phyloP scores from a whole-genome alignment of 2,113 vertebrate genomes.

The Caranx ignobilis region DNA sequence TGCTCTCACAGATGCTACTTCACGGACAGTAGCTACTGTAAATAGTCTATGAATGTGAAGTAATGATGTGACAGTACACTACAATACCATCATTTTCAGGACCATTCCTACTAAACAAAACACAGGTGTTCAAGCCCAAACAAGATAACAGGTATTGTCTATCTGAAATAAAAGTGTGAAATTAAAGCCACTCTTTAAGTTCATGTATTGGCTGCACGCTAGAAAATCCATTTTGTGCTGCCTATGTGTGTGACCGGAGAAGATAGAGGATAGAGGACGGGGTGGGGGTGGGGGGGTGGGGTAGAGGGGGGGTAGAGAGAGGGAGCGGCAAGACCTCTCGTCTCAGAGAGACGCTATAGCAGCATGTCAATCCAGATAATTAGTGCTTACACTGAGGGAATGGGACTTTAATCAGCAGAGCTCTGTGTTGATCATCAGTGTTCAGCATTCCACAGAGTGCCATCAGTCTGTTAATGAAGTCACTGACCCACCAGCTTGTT shows the following conservation, averaged over 20 bases:
- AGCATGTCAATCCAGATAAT: slow-evolving; percentile 68
- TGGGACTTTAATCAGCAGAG: slow-evolving; percentile 73
- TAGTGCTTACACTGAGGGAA: slow-evolving; percentile 69
- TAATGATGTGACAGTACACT: neutral
- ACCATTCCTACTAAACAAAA: slow-evolving; percentile 1
- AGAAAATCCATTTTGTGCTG: slow-evolving; percentile 22
- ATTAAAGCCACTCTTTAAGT: slow-evolving; percentile 23
- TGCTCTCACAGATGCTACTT: neutral
- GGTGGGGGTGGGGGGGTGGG: too few relatives aligned
- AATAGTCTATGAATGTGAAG: slow-evolving; percentile 6
- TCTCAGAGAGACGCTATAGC: slow-evolving; percentile 33
- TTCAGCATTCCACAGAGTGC: slow-evolving; percentile 51
- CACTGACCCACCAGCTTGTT: slow-evolving; percentile 54
- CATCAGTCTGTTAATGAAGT: slow-evolving; percentile 72
- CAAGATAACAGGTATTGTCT: neutral
- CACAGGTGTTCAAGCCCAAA: neutral
- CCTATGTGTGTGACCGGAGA: slow-evolving; percentile 30
- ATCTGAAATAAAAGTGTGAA: slow-evolving; percentile 21
- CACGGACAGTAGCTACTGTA: neutral
- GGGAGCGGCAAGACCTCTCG: slow-evolving; percentile 25
- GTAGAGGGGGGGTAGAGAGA: slow-evolving; percentile 19
- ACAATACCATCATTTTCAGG: neutral
- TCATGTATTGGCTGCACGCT: slow-evolving; percentile 1
- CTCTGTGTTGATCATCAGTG: slow-evolving; percentile 67
- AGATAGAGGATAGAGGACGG: slow-evolving; percentile 16